Evolutionary conservation across 1,140 invertebrate species (phyloP).

Genomic region (Druon quercuslanigerum): DNA sequence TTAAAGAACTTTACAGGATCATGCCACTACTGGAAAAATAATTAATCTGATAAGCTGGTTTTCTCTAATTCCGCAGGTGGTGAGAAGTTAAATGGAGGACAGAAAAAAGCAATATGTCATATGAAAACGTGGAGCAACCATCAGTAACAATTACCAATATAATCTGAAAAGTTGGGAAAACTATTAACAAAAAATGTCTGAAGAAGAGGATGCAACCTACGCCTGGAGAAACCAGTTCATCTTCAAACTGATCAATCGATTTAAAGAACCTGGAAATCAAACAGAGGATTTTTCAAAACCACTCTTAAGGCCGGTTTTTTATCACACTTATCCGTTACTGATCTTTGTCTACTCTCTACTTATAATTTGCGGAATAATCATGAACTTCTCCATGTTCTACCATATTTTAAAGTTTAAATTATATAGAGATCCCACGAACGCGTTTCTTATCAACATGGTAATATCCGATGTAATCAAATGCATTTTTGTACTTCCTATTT

Average conservation of each 20-base stretch:
- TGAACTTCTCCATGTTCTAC: slow-evolving; percentile 79
- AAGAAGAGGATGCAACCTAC: neutral
- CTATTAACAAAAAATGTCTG: neutral
- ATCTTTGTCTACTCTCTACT: slow-evolving; percentile 80
- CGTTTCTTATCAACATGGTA: slow-evolving; percentile 82
- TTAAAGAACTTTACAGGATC: neutral
- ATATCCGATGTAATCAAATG: slow-evolving; percentile 83
- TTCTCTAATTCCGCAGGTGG: slow-evolving; percentile 8
- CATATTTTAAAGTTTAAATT: slow-evolving; percentile 79
- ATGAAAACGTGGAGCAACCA: neutral
- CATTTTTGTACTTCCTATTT: slow-evolving; percentile 80
- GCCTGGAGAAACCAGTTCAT: slow-evolving; percentile 50
- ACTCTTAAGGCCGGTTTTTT: slow-evolving; percentile 72
- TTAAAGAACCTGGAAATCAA: slow-evolving; percentile 63
- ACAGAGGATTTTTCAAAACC: slow-evolving; percentile 70
- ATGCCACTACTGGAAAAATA: neutral
- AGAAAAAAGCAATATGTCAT: neutral
- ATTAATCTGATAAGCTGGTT: neutral
- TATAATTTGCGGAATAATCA: slow-evolving; percentile 76
- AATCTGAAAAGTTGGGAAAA: neutral
- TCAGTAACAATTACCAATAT: neutral
- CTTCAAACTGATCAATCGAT: slow-evolving; percentile 53
- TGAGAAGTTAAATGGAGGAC: neutral
- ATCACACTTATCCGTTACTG: slow-evolving; percentile 79
- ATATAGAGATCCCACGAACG: slow-evolving; percentile 80